Base-by-base conservation (phyloP, 64 coral and sea anemone species). In the Montipora foliosa region DNA sequence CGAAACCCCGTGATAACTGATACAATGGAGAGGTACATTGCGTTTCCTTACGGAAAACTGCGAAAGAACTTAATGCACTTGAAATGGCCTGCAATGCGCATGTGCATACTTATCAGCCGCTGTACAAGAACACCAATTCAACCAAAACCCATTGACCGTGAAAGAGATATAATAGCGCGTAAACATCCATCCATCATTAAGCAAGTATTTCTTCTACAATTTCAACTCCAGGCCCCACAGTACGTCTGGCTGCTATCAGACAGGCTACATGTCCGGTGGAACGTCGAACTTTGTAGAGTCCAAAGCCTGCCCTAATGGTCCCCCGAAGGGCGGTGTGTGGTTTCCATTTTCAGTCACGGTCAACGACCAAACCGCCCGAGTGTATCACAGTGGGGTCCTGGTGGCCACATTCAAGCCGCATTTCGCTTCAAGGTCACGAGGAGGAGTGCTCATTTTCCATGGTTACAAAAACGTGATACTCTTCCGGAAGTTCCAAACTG, bases 301-400 rank as follows among this genome's bases (percentile, higher is more conserved):
- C 29, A 16, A 62, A 62, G 17, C 58, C 9, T 95, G 93, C 46
- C 88, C 79, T 22, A 95, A 90, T 70, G 93, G 93, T 16, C 93
- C 88, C 60, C 93, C 93, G 2, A 84, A 74, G 48, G 92, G 92
- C 61, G 75, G 85, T 7, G 76, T 25, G 49, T 93, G 92, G 92
- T 93, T 93, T 8, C 74, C 46, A 80, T 46, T 84, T 11, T 46
- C 81, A 19, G 29, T 84, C 5, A 84, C 12, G 13, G 60, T 67
- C 14, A 59, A 67, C 29, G 81, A 22, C 17, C 81, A 84, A 67
- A 58, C 66, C 61, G 81, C 37, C 9, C 81, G 67, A 44, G 37
- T 84, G 4, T 68, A 84, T 37, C 61, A 46, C 13, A 67, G 37
- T 48, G 81, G 81, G 7, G 81, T 67, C 29, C 29, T 84, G 81